These are phyloP conservation scores for Zingel zingel DNA, from an alignment of 2,113 vertebrate species.

Conservation along the genomic window DNA sequence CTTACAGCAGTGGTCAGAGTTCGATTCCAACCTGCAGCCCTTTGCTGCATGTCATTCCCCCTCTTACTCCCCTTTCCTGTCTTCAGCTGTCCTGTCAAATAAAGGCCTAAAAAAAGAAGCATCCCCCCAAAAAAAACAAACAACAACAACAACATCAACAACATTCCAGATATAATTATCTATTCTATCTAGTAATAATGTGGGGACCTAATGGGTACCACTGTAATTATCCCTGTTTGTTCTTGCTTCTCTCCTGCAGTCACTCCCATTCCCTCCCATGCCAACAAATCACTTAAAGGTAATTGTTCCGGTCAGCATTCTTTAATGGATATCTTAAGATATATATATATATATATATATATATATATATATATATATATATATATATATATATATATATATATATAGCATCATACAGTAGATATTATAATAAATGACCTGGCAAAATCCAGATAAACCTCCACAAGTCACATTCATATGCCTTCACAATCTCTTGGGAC, in stretches of 20 bases:
- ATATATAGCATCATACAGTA: not conserved
- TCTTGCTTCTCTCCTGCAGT: not conserved
- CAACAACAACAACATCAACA: too few species aligned
- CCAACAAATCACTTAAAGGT: not conserved
- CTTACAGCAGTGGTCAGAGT: too few species aligned
- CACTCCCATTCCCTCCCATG: not conserved
- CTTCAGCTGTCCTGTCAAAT: too few species aligned
- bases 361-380: not conserved
- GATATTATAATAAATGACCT: not conserved
- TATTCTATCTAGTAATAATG: not conserved
- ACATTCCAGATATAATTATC: not conserved
- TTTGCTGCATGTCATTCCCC: too few species aligned
- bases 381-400: not conserved
- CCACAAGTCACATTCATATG: not conserved
- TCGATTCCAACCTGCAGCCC: too few species aligned
- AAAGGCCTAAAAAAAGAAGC: too few species aligned
- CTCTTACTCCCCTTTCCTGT: too few species aligned
- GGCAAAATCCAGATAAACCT: not conserved
- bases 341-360: not conserved
- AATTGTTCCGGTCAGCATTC: not conserved
- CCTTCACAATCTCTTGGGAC: not conserved
- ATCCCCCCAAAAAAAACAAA: too few species aligned
- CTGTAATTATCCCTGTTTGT: not conserved
- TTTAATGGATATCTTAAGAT: not conserved
- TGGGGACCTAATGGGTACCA: not conserved